A percentile compares a stretch with the other conserved stretches of the same genome.
phyloP scores from a whole-genome alignment of 2,113 vertebrate genomes.

The Clarias magur region DNA sequence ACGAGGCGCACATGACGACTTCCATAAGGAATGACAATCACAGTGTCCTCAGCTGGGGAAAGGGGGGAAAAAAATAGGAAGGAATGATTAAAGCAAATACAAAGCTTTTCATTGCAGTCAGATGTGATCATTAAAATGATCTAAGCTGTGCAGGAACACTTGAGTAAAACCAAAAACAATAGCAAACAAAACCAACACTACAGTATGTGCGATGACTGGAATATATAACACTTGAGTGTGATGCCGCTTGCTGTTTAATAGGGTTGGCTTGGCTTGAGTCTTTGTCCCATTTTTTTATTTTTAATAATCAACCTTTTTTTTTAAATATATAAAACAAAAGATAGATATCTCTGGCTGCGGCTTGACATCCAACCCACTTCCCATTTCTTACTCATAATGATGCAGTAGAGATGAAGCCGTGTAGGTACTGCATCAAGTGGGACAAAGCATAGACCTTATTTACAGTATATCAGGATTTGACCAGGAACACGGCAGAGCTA shows the following conservation, averaged over 20 bases:
- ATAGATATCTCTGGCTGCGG: not conserved
- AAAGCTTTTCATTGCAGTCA: constrained; percentile 40
- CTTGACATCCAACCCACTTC: not conserved
- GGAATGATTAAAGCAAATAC: constrained; percentile 20
- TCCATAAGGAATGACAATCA: constrained; percentile 87
- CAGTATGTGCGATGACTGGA: constrained; percentile 24
- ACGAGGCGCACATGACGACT: constrained; percentile 90
- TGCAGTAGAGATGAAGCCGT: not conserved
- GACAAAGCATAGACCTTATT: constrained; percentile 12
- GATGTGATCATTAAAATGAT: constrained; percentile 45
- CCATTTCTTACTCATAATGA: constrained; percentile 10
- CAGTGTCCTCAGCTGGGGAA: constrained; percentile 82
- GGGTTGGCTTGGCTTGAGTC: not conserved
- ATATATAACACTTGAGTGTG: constrained; percentile 16
- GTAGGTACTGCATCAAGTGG: not conserved
- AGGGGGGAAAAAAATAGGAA: not conserved
- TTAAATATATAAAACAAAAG: not conserved
- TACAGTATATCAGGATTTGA: not conserved
- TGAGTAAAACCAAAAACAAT: constrained; percentile 37
- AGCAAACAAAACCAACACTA: constrained; percentile 31
- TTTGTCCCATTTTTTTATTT: not conserved
- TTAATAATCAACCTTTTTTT: not conserved
- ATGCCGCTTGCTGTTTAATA: constrained; percentile 30
- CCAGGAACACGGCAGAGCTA: not conserved
- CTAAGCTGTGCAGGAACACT: constrained; percentile 38